These are phyloP conservation scores for Choloepus hoffmanni DNA, from an alignment of 2,113 vertebrate genomes.

Conservation along the genomic window DNA sequence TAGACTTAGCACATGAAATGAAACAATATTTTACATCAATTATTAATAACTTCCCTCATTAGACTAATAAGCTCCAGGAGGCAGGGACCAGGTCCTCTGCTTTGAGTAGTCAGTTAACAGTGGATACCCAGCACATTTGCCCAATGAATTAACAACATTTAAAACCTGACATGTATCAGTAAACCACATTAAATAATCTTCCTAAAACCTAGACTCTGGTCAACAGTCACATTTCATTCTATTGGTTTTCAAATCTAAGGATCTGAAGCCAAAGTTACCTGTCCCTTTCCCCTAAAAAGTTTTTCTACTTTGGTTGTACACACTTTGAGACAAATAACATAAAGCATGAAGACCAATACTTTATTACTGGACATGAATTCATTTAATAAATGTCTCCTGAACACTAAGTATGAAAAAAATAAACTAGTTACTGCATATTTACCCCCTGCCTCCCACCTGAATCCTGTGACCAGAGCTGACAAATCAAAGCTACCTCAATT, in stretches of 20 bases:
- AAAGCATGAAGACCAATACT: not conserved
- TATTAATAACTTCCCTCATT: not conserved
- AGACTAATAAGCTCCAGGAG: not conserved
- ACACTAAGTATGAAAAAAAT: not conserved
- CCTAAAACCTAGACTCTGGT: not conserved
- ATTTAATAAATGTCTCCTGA: constrained; percentile 27
- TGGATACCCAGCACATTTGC: not conserved
- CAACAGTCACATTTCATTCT: not conserved
- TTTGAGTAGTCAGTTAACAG: not conserved
- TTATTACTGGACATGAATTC: constrained; percentile 22
- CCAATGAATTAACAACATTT: not conserved
- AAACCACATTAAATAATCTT: not conserved
- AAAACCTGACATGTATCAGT: not conserved
- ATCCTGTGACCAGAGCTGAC: not conserved
- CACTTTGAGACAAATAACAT: not conserved
- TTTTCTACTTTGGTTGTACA: constrained; percentile 9
- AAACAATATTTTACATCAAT: not conserved
- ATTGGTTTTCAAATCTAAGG: not conserved
- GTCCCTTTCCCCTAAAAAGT: not conserved
- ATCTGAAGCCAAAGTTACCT: not conserved
- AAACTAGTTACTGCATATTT: not conserved
- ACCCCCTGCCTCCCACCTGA: not conserved
- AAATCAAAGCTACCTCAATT: not conserved
- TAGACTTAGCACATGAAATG: not conserved
- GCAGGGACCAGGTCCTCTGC: not conserved